A percentile compares a stretch with the other conserved stretches of the same genome.
Conservation (phyloP, 2,797 vertebrate genomes). For the Anguilla megastoma region DNA sequence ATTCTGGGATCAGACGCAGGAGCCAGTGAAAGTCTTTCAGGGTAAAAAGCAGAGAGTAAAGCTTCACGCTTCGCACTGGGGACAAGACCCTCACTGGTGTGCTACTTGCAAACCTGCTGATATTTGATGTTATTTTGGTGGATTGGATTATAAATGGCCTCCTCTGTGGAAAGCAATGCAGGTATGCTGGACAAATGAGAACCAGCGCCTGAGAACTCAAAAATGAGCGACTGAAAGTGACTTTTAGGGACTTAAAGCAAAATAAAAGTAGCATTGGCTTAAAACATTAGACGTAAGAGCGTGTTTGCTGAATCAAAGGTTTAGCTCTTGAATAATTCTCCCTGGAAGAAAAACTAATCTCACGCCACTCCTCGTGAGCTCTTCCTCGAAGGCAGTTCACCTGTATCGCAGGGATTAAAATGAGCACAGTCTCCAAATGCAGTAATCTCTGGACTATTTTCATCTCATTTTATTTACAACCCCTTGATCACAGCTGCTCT, state of each 20-base stretch:
- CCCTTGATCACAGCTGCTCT: not conserved
- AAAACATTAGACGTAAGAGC: not conserved
- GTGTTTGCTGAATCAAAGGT: not conserved
- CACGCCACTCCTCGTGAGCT: not conserved
- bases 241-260: not conserved
- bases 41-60: not conserved
- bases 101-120: not conserved
- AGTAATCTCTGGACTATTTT: not conserved
- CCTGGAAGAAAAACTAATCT: not conserved
- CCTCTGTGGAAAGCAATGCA: not conserved
- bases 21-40: not conserved
- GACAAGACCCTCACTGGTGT: not conserved
- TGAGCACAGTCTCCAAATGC: not conserved
- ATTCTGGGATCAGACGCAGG: slow-evolving; percentile 16
- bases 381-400: not conserved
- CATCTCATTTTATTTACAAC: not conserved
- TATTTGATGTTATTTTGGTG: not conserved
- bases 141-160: not conserved
- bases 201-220: not conserved
- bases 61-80: not conserved
- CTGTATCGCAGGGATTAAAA: not conserved
- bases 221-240: not conserved
- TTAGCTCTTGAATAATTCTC: not conserved
- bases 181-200: not conserved
- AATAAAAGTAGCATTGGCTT: not conserved